Conservation (phyloP, 2,797 vertebrate genomes). For the Oreonectes daqikongensis region DNA sequence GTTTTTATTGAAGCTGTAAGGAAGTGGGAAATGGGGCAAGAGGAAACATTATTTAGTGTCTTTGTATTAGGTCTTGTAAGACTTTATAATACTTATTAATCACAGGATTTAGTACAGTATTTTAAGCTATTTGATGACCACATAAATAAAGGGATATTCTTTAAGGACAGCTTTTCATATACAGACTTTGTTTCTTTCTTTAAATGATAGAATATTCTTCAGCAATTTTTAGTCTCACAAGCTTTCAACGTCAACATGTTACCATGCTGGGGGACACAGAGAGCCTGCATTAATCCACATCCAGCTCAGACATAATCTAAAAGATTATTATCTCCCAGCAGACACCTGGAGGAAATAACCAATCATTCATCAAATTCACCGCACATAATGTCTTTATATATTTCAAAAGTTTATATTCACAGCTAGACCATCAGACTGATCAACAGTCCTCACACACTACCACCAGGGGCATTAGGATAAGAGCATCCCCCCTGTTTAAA, state of each 20-base stretch:
- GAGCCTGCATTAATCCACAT: too few species aligned
- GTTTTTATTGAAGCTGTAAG: constrained; percentile 5
- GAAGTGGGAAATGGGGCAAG: neutral
- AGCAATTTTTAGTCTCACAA: neutral
- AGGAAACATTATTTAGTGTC: neutral
- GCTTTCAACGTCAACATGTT: neutral
- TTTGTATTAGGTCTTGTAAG: neutral
- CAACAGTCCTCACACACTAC: too few species aligned
- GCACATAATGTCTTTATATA: too few species aligned
- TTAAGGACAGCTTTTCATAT: neutral
- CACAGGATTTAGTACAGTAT: constrained; percentile 13
- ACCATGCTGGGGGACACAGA: too few species aligned
- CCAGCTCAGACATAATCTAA: neutral
- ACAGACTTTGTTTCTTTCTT: neutral
- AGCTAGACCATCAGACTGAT: too few species aligned
- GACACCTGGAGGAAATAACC: neutral
- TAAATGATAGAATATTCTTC: neutral
- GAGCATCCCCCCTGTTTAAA: too few species aligned
- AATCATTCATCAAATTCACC: too few species aligned
- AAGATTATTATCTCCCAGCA: neutral
- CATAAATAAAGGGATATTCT: too few species aligned
- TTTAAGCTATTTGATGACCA: neutral
- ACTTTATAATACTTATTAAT: too few species aligned
- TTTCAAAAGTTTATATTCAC: too few species aligned
- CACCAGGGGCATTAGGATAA: too few species aligned